Evolutionary conservation across 2,113 vertebrate genomes (phyloP).

Genomic region (Caloenas nicobarica): DNA sequence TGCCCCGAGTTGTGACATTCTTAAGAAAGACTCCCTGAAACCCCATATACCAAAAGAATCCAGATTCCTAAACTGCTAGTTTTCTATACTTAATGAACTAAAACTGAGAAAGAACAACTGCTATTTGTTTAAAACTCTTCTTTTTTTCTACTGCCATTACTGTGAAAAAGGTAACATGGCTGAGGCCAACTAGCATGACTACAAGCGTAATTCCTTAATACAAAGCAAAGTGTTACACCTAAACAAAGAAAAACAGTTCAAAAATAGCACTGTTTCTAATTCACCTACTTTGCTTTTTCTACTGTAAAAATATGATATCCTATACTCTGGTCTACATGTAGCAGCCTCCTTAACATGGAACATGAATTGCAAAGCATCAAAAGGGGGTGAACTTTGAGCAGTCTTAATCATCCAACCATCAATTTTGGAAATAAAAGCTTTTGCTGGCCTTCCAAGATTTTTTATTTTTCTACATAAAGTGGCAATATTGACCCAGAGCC

Average conservation of each 20-base stretch:
- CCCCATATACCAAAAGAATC: not conserved
- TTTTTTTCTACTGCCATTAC: not conserved
- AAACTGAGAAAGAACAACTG: not conserved
- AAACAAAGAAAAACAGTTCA: not conserved
- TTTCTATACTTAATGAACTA: not conserved
- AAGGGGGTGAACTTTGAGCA: not conserved
- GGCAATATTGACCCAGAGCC: not conserved
- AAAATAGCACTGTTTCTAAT: not conserved
- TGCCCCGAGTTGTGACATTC: not conserved
- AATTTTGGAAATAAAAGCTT: not conserved
- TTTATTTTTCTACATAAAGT: not conserved
- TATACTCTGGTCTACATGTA: not conserved
- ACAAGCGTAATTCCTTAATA: not conserved
- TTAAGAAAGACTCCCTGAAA: not conserved
- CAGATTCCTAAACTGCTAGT: not conserved
- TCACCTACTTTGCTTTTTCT: not conserved
- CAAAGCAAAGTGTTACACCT: not conserved
- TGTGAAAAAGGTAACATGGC: not conserved
- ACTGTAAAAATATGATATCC: not conserved
- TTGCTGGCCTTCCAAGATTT: accelerated
- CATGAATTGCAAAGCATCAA: not conserved
- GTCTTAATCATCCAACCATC: not conserved
- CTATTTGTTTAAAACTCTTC: not conserved
- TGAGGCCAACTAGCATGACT: not conserved
- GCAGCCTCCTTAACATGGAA: not conserved